These are phyloP conservation scores for Nematopogon swammerdamellus DNA, from an alignment of 2,888 invertebrate species.

Conservation along the genomic window DNA sequence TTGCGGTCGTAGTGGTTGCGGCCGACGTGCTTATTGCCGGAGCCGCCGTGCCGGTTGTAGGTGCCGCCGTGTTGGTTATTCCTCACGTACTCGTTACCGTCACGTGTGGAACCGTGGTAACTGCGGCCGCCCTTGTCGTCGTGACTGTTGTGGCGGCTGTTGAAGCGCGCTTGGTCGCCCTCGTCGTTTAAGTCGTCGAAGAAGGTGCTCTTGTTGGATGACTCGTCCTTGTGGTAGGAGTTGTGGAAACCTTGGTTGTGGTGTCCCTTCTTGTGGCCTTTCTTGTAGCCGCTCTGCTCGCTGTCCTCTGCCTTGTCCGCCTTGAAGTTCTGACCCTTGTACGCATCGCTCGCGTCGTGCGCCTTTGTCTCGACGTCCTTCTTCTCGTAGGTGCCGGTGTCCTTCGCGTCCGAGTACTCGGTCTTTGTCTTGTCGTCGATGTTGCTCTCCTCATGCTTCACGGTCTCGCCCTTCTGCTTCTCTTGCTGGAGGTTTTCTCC, in stretches of 20 bases:
- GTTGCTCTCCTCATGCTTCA: conserved; percentile 39
- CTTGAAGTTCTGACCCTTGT: conserved; percentile 38
- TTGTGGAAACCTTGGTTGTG: conserved; percentile 68
- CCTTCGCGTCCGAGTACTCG: conserved; percentile 41
- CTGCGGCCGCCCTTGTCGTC: conserved; percentile 39
- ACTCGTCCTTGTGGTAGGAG: conserved; percentile 68
- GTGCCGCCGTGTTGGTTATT: conserved; percentile 39
- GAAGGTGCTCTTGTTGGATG: conserved; percentile 64
- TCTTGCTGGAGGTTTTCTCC: conserved; percentile 39
- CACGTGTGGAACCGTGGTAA: conserved; percentile 41
- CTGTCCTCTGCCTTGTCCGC: conserved; percentile 45
- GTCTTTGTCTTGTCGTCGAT: conserved; percentile 40
- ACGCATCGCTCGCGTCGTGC: conserved; percentile 38
- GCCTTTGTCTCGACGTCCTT: conserved; percentile 45
- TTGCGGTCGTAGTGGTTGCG: conserved; percentile 44
- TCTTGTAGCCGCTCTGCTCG: conserved; percentile 35
- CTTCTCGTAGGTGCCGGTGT: conserved; percentile 44
- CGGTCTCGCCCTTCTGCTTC: conserved; percentile 43
- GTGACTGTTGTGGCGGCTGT: conserved; percentile 34
- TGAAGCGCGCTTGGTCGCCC: conserved; percentile 42
- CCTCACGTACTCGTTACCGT: conserved; percentile 34
- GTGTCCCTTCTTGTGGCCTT: conserved; percentile 64
- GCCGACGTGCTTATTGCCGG: conserved; percentile 33
- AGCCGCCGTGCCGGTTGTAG: conserved; percentile 36
- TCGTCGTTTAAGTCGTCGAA: conserved; percentile 61